Evolutionary conservation across 2,113 vertebrate genomes (phyloP).

Genomic region (Dendropsophus ebraccatus): DNA sequence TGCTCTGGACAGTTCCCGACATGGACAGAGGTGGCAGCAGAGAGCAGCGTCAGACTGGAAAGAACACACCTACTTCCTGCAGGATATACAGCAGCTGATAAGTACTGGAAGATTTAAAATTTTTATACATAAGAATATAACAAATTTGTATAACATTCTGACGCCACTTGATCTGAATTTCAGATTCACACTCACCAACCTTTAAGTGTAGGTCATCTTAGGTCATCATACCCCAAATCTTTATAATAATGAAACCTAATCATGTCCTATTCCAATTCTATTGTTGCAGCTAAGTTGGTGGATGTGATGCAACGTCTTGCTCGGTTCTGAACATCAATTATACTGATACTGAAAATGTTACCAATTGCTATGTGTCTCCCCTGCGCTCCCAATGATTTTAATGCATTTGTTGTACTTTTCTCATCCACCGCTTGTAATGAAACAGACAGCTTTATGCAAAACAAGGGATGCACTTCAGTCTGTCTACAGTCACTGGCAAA

Average conservation of each 20-base stretch:
- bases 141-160: too few relatives aligned
- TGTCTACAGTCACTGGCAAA: background rate
- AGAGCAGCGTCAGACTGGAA: too few relatives aligned
- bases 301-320: background rate
- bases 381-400: background rate
- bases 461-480: slow-evolving; percentile 2
- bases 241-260: background rate
- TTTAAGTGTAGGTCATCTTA: background rate
- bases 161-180: too few relatives aligned
- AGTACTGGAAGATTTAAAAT: too few relatives aligned
- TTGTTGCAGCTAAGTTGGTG: background rate
- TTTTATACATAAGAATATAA: too few relatives aligned
- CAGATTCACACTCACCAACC: too few relatives aligned
- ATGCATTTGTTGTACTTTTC: slow-evolving; percentile 13
- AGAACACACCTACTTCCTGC: too few relatives aligned
- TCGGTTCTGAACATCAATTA: background rate
- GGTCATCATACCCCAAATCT: background rate
- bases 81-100: too few relatives aligned
- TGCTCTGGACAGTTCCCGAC: too few relatives aligned
- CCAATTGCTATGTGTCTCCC: background rate
- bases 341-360: background rate
- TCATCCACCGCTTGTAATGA: background rate
- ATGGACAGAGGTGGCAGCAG: too few relatives aligned
- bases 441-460: background rate
- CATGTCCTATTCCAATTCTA: background rate